These are phyloP conservation scores for Diadophis punctatus DNA, from an alignment of 2,113 vertebrate species.

Conservation along the genomic window DNA sequence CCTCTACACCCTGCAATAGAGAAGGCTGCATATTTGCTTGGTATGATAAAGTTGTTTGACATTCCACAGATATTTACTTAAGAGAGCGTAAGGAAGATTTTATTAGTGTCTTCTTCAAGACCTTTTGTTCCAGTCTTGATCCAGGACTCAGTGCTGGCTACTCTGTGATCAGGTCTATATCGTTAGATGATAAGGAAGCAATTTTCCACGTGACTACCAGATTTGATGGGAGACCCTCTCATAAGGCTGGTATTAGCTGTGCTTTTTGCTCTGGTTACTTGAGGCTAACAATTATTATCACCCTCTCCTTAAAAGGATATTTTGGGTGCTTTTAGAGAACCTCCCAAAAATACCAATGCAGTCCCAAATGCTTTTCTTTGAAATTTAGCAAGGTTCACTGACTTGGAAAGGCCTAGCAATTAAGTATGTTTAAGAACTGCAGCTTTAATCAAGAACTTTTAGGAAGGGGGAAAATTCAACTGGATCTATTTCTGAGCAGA, in stretches of 20 bases:
- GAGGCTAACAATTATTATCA: neutral
- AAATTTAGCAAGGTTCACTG: neutral
- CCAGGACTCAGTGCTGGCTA: constrained; percentile 1
- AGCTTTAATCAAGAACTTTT: neutral
- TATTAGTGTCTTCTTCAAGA: neutral
- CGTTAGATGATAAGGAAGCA: constrained; percentile 20
- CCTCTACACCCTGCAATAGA: neutral
- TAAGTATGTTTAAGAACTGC: neutral
- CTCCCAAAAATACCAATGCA: neutral
- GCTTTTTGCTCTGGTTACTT: constrained; percentile 5
- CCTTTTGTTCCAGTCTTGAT: neutral
- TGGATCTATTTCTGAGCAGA: neutral
- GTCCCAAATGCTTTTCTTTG: neutral
- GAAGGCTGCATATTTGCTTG: neutral
- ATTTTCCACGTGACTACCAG: constrained; percentile 7
- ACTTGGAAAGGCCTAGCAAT: neutral
- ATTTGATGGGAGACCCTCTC: neutral
- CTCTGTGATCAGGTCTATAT: constrained; percentile 17
- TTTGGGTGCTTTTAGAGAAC: neutral
- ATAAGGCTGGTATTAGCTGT: neutral
- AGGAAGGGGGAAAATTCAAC: neutral
- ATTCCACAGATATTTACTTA: constrained; percentile 7
- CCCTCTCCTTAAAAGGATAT: neutral
- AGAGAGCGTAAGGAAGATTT: constrained; percentile 12
- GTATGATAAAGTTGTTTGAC: neutral